Evolutionary conservation across 2,888 invertebrate species (phyloP), one percentile per base, ranked within the genome.

Genomic region (Xanthorhoe spadicearia): DNA sequence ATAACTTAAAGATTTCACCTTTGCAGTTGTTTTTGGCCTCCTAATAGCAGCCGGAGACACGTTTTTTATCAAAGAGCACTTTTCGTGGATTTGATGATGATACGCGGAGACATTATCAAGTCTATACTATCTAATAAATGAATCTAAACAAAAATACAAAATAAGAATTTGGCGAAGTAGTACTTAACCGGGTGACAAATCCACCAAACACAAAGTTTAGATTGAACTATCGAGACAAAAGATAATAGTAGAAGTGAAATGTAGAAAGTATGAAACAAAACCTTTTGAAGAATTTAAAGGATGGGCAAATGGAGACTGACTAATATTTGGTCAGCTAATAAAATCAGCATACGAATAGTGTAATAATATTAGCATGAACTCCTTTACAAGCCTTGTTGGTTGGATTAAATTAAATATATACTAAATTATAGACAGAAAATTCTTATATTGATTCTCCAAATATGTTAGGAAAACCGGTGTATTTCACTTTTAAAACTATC

Each of bases 231-330:
- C 13, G 13, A 15, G 17, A 48, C 15, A 48, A 48, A 48, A 48
- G 17, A 32, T 53, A 53, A 53, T 35, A 53, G 53, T 18, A 50
- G 43, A 55, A 51, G 50, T 46, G 49, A 61, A 72, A 70, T 69
- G 58, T 73, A 73, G 71, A 72, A 68, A 72, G 70, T 13, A 60
- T 48, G 10, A 60, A 66, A 57, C 61, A 71, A 64, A 64, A 69
- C 68, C 62, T 65, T 72, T 69, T 67, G 57, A 38, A 53, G 66
- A 70, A 61, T 57, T 64, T 71, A 61, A 69, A 74, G 74, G 70
- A 75, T 69, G 32, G 66, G 23, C 60, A 61, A 49, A 59, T 35
- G 55, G 7, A 62, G 57, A 15, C 15, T 8, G 48, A 71, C 57
- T 71, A 60, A 65, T 58, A 55, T 56, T 56, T 60, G 56, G 66